phyloP scores from a whole-genome alignment of 2,797 vertebrate genomes.

The Hemitrygon akajei region DNA sequence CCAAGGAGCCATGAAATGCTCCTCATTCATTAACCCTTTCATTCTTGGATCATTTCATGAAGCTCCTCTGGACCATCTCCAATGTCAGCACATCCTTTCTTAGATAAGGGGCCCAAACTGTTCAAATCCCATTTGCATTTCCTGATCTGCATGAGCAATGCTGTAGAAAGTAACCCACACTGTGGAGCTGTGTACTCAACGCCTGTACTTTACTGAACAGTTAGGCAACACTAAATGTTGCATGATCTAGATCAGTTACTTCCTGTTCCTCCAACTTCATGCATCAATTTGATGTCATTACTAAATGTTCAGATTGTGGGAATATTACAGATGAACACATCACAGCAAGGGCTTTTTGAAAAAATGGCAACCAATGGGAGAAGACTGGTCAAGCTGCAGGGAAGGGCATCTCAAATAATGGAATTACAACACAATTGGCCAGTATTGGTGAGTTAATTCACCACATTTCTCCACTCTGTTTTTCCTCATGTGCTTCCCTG shows the following conservation, averaged over 20 bases:
- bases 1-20: too few species aligned
- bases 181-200: background rate
- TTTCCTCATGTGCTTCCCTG: background rate
- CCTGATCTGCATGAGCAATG: background rate
- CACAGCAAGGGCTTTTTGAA: background rate
- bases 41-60: too few species aligned
- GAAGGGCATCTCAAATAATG: background rate
- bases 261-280: too few species aligned
- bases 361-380: background rate
- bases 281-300: background rate
- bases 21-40: too few species aligned
- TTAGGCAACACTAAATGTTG: background rate
- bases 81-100: too few species aligned
- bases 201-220: background rate
- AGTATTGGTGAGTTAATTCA: background rate
- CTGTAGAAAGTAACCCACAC: background rate
- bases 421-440: background rate
- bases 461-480: background rate
- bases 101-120: too few species aligned
- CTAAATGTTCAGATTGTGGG: background rate
- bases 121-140: background rate
- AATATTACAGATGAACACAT: background rate
- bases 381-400: background rate
- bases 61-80: too few species aligned
- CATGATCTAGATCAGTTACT: background rate